Percentiles rank a stretch among this genome's conserved stretches.
Evolutionary conservation across 2,888 invertebrate species (phyloP).

Genomic region (Alsophila aescularia): DNA sequence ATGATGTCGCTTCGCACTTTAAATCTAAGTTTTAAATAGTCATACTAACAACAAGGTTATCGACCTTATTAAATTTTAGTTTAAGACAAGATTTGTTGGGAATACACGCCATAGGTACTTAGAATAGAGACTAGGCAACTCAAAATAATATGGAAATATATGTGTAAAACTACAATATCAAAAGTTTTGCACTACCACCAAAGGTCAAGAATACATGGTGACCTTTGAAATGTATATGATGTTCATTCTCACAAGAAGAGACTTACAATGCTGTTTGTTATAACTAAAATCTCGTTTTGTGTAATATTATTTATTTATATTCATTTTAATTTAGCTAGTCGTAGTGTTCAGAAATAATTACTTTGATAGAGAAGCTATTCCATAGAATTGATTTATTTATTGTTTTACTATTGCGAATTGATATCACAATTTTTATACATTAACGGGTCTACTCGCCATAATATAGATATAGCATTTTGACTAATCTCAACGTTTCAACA

Average conservation of each 20-base stretch:
- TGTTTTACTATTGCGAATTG: neutral
- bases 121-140: constrained; percentile 18
- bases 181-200: constrained; percentile 29
- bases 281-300: constrained; percentile 1
- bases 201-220: constrained; percentile 7
- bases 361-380: too few relatives aligned
- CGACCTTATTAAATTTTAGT: constrained; percentile 3
- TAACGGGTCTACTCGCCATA: too few relatives aligned
- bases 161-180: constrained; percentile 26
- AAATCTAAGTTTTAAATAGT: constrained; percentile 1
- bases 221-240: neutral
- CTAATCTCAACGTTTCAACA: too few relatives aligned
- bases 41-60: constrained; percentile 3
- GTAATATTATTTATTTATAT: neutral
- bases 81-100: constrained; percentile 1
- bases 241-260: neutral
- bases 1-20: neutral
- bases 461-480: too few relatives aligned
- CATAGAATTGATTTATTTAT: too few relatives aligned
- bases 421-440: neutral
- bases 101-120: constrained; percentile 4
- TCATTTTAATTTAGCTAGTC: too few relatives aligned
- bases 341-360: too few relatives aligned
- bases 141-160: constrained; percentile 21
- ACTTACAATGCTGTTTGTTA: constrained; percentile 1